Base-by-base conservation (phyloP, 2,888 invertebrate genomes). In the Noctua janthina region DNA sequence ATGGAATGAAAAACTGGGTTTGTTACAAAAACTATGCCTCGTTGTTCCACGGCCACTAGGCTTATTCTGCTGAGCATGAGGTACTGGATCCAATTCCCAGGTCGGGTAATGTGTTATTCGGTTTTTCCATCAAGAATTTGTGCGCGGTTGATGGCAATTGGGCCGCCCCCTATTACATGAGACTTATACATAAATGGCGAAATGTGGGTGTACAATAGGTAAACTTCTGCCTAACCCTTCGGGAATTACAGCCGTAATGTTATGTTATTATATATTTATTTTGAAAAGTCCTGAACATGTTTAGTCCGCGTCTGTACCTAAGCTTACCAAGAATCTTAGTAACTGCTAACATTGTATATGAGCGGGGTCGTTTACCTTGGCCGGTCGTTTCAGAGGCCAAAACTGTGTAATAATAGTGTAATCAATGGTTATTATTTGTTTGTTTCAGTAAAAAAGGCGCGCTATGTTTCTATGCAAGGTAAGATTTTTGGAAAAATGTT, bases 371-470 rank as follows among this genome's bases (percentile, higher is more conserved):
- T 70, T 84, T 51, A 85, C 80, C 78, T 77, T 66, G 6, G 4
- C 39, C 23, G 78, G 67, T 29, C 66, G 54, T 82, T 79, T 78
- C 81, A 76, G 51, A 62, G 69, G 71, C 71, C 64, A 67, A 78
- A 68, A 73, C 56, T 13, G 17, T 23, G 75, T 82, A 74, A 78
- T 83, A 79, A 80, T 66, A 39, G 77, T 64, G 13, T 73, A 66
- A 64, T 74, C 20, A 78, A 79, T 78, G 72, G 29, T 83, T 20
- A 51, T 82, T 89, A 88, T 91, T 94, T 91, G 94, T 95, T 95
- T 97, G 97, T 98, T 98, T 92, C 98, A 99, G 98, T 99, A 94
- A 99, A 98, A 97, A 98, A 98, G 97, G 98, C 98, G 97, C 98
- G 98, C 96, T 98, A 98, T 97, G 98, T 98, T 96, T 98, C 98